Conservation (phyloP, 2,113 vertebrate genomes). For the Syngnathus floridae region DNA sequence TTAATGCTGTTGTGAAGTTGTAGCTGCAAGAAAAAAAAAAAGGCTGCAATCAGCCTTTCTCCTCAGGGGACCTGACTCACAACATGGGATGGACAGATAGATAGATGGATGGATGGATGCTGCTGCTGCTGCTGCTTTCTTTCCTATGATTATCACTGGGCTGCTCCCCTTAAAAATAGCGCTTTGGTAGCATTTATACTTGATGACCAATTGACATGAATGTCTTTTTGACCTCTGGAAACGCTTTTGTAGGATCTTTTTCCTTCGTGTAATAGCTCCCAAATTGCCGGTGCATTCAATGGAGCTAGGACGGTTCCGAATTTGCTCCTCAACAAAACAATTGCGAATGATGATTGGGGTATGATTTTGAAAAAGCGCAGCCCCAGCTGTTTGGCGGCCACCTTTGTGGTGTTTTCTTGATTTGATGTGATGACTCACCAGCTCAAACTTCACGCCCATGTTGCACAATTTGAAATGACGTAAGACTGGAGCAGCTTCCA, state of each 20-base stretch:
- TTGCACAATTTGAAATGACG: background rate
- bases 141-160: background rate
- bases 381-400: background rate
- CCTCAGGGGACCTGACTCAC: conserved; percentile 1
- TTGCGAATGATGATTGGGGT: too few relatives aligned
- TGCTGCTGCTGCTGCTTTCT: background rate
- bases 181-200: background rate
- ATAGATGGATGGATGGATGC: too few relatives aligned
- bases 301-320: background rate
- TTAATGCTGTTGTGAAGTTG: conserved; percentile 12
- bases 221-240: background rate
- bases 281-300: too few relatives aligned
- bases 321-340: background rate
- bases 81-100: background rate
- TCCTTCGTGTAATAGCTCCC: background rate
- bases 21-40: conserved; percentile 1
- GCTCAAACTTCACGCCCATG: background rate
- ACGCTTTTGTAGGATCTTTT: background rate
- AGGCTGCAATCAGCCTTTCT: conserved; percentile 15
- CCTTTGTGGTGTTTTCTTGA: background rate
- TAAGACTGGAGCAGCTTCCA: background rate
- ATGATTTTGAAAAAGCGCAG: background rate
- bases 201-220: background rate
- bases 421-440: background rate
- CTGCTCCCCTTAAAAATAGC: background rate